Percentiles rank a stretch among this genome's conserved stretches.
phyloP scores from a whole-genome alignment of 2,113 vertebrate species.

The Podilymbus podiceps region DNA sequence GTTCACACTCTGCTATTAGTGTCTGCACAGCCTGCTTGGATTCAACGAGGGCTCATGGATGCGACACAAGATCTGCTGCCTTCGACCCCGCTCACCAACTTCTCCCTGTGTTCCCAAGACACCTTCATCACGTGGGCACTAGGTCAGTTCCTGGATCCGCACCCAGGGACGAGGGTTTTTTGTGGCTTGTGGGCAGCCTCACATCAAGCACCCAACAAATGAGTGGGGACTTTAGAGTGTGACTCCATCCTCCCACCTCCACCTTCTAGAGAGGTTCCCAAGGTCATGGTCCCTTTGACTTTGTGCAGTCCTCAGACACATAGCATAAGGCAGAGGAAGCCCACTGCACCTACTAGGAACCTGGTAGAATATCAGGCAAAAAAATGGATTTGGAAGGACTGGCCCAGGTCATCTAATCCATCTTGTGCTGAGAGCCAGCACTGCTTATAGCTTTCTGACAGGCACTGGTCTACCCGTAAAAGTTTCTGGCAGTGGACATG shows the following conservation, averaged over 20 bases:
- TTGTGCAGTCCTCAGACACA: neutral
- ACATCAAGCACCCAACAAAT: neutral
- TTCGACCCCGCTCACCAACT: neutral
- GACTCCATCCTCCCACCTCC: neutral
- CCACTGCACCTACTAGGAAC: neutral
- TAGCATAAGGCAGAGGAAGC: neutral
- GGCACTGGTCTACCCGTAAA: neutral
- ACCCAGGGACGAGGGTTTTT: neutral
- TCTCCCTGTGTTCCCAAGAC: neutral
- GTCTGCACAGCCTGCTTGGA: neutral
- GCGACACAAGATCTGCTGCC: neutral
- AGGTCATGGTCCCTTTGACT: neutral
- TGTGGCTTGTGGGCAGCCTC: neutral
- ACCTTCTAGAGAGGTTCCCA: neutral
- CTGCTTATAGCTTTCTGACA: neutral
- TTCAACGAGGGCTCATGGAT: neutral
- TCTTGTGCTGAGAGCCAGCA: neutral
- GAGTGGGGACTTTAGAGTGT: neutral
- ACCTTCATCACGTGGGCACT: neutral
- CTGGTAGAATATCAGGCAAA: accelerated
- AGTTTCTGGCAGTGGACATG: neutral
- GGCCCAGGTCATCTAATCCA: too few species aligned
- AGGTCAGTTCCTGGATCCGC: neutral
- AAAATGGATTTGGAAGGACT: neutral
- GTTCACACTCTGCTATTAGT: neutral